Percentiles rank a stretch among this genome's conserved stretches.
These are phyloP conservation scores for Procapra przewalskii DNA, from an alignment of 2,113 vertebrate genomes.

Conservation along the genomic window DNA sequence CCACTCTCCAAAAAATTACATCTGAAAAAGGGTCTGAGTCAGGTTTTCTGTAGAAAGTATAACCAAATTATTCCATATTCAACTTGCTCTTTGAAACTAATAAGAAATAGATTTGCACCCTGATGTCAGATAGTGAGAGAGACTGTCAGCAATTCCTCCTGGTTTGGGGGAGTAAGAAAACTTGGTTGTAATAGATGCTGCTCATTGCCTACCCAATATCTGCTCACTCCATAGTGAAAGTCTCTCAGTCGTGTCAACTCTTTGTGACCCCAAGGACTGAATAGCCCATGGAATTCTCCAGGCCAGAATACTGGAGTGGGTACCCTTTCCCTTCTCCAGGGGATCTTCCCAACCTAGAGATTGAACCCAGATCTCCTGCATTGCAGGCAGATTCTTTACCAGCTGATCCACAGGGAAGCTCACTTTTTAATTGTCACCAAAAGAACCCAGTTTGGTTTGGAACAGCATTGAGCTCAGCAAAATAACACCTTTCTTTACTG, in stretches of 20 bases:
- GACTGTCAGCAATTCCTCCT: not conserved
- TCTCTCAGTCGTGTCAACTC: rapidly evolving
- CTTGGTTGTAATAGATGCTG: not conserved
- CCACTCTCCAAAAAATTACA: conserved; percentile 35
- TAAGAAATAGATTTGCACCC: conserved; percentile 28
- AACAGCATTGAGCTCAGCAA: not conserved
- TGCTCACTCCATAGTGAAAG: not conserved
- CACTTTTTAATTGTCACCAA: not conserved
- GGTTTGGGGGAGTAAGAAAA: not conserved
- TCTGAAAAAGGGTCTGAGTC: conserved; percentile 58
- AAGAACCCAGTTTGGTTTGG: not conserved
- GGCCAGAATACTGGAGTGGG: not conserved
- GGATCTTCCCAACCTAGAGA: not conserved
- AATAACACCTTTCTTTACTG: not conserved
- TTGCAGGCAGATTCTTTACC: not conserved
- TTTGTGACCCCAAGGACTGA: not conserved
- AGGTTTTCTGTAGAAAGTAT: conserved; percentile 45
- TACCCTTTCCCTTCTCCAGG: not conserved
- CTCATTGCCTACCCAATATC: not conserved
- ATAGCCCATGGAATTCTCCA: not conserved
- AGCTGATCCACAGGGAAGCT: not conserved
- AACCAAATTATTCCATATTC: conserved; percentile 38
- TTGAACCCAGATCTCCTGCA: rapidly evolving
- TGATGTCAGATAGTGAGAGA: not conserved
- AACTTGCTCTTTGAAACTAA: conserved; percentile 52